Evolutionary conservation across 1,140 invertebrate species (phyloP), one percentile per base, ranked within the genome.

Genomic region (Euglossa dilemma): DNA sequence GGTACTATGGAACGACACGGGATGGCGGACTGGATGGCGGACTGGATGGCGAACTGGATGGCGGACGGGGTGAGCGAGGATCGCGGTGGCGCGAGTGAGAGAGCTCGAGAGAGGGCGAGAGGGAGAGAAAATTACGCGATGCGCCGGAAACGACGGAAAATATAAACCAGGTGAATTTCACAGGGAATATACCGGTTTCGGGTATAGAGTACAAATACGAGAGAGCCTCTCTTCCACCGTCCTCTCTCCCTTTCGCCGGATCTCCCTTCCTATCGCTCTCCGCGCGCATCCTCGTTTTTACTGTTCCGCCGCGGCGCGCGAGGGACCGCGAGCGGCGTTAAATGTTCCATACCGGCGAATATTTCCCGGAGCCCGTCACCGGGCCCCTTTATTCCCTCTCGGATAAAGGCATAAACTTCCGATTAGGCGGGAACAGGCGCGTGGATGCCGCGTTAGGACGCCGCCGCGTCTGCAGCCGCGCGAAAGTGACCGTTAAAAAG

Each of bases 131-230:
- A 88, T 88, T 88, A 87, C 87, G 85, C 87, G 87, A 88, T 88
- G 85, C 73, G 83, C 86, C 86, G 87, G 86, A 85, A 88, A 88
- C 86, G 87, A 85, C 87, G 80, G 86, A 85, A 87, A 88, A 85
- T 88, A 88, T 88, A 88, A 88, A 87, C 87, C 87, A 88, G 86
- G 87, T 88, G 83, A 88, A 88, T 88, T 87, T 88, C 86, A 78
- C 86, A 84, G 79, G 64, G 83, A 83, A 87, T 79, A 83, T 83
- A 82, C 74, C 79, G 75, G 74, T 87, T 87, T 85, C 66, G 45
- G 43, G 72, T 78, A 84, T 77, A 70, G 79, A 73, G 87, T 75
- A 85, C 79, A 88, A 85, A 88, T 85, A 87, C 70, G 83, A 61
- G 77, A 80, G 85, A 23, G 36, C 6, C 54, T 59, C 57, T 82